phyloP scores from a whole-genome alignment of 2,888 invertebrate species.

The Noctuana brunneofusca region DNA sequence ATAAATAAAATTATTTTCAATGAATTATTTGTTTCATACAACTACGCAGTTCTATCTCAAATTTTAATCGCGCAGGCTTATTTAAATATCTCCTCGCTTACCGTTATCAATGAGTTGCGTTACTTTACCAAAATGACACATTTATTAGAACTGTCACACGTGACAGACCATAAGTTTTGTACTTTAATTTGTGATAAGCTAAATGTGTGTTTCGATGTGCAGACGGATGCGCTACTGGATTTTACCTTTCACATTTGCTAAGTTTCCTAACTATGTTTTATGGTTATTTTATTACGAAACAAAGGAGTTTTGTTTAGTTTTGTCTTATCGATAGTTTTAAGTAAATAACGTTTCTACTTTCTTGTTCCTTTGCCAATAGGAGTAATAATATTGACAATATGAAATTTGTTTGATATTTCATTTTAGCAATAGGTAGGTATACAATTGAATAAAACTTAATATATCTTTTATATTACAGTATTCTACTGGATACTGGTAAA shows the following conservation, averaged over 20 bases:
- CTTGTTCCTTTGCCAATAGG: no score
- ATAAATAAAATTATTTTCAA: no score
- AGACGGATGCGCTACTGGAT: constrained; percentile 67
- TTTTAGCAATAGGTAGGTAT: no score
- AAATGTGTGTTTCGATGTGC: constrained; percentile 61
- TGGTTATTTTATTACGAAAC: constrained; percentile 35
- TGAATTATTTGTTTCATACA: not conserved
- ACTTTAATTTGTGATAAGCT: constrained; percentile 79
- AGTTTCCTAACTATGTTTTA: constrained; percentile 39
- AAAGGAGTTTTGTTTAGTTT: constrained; percentile 25
- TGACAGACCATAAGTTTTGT: constrained; percentile 75
- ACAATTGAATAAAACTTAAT: no score
- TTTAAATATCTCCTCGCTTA: not conserved
- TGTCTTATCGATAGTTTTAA: constrained; percentile 8
- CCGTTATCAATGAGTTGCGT: not conserved
- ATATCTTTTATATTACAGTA: no score
- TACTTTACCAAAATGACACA: constrained; percentile 68
- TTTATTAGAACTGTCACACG: constrained; percentile 75
- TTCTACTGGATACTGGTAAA: no score
- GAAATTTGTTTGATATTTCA: not conserved
- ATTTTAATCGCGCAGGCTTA: not conserved
- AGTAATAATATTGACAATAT: no score
- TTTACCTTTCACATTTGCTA: constrained; percentile 69
- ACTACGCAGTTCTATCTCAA: not conserved
- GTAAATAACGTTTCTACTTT: constrained; percentile 1